phyloP scores from a whole-genome alignment of 2,113 vertebrate genomes.

The Vanacampus margaritifer region DNA sequence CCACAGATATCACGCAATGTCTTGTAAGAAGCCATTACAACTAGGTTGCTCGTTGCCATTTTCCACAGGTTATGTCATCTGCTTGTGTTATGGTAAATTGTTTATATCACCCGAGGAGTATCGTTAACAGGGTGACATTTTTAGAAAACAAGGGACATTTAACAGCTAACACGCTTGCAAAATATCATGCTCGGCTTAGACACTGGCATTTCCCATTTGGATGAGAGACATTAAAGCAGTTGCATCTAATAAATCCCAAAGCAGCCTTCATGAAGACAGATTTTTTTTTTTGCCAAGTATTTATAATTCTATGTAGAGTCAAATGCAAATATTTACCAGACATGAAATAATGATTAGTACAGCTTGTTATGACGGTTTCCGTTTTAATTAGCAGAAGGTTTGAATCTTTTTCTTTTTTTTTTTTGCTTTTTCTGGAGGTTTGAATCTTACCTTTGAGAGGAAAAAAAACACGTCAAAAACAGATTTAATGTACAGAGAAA shows the following conservation, averaged over 20 bases:
- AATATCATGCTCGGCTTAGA: not conserved
- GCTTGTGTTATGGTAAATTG: constrained; percentile 35
- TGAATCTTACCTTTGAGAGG: not conserved
- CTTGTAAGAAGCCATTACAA: constrained; percentile 48
- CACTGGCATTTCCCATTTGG: not conserved
- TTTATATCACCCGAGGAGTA: constrained; percentile 27
- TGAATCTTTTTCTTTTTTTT: not conserved
- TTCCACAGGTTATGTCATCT: constrained; percentile 22
- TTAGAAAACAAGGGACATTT: constrained; percentile 20
- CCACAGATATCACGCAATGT: constrained; percentile 37
- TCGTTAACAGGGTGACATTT: constrained; percentile 17
- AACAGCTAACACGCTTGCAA: constrained; percentile 10
- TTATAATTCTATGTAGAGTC: not conserved
- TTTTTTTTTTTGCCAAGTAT: not conserved
- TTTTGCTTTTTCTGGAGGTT: too few species aligned
- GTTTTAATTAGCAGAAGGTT: not conserved
- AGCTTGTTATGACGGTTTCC: not conserved
- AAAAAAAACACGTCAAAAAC: not conserved
- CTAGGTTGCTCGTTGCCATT: constrained; percentile 33
- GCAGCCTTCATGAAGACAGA: not conserved
- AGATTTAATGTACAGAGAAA: not conserved
- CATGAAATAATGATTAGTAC: not conserved
- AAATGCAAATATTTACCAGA: not conserved
- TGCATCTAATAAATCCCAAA: not conserved
- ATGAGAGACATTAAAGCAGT: not conserved